These are phyloP conservation scores for Channa argus DNA, from an alignment of 2,113 vertebrate species.

Conservation along the genomic window DNA sequence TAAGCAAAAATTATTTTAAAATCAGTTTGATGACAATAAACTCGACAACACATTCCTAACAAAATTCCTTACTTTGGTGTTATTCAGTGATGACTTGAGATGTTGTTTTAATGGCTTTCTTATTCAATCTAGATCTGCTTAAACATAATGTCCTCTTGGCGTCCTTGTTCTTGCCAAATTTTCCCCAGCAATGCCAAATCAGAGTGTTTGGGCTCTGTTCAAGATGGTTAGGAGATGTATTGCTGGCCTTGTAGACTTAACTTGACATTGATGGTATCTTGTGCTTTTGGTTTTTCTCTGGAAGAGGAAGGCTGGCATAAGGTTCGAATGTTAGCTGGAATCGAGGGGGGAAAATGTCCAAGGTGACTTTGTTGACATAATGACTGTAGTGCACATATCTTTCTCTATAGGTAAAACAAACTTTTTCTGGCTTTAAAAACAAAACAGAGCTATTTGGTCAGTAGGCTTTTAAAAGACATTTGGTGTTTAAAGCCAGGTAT, in stretches of 20 bases:
- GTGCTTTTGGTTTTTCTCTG: slow-evolving; percentile 10
- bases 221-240: slow-evolving; percentile 2
- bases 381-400: background rate
- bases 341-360: background rate
- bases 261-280: background rate
- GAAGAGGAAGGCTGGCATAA: slow-evolving; percentile 8
- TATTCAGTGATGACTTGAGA: slow-evolving; percentile 15
- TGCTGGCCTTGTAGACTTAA: background rate
- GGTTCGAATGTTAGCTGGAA: background rate
- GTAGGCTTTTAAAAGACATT: background rate
- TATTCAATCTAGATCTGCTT: slow-evolving; percentile 9
- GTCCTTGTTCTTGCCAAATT: background rate
- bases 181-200: background rate
- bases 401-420: background rate
- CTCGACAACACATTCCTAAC: background rate
- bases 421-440: background rate
- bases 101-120: slow-evolving; percentile 14
- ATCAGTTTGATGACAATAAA: slow-evolving; percentile 8
- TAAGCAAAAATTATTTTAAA: slow-evolving; percentile 4
- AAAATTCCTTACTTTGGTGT: background rate
- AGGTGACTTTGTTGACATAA: slow-evolving; percentile 10
- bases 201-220: slow-evolving; percentile 8
- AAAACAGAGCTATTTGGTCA: background rate
- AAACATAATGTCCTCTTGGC: background rate
- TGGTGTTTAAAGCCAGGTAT: background rate